Conservation (phyloP, 2,113 vertebrate species). For the Triplophysa tibetana region DNA sequence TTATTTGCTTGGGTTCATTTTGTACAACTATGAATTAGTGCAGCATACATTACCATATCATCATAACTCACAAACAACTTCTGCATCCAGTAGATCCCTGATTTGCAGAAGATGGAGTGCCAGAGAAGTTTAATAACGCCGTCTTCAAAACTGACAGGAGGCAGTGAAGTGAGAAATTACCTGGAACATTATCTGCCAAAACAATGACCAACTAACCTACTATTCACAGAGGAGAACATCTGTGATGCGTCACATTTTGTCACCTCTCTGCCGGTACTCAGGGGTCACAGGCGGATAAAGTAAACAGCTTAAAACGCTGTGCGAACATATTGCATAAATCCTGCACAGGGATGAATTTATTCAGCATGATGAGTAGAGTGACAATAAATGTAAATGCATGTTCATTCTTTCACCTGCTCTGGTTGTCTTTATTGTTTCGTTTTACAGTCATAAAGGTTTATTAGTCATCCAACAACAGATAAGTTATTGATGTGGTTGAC, state of each 20-base stretch:
- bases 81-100: neutral
- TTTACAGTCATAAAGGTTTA: neutral
- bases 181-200: constrained; percentile 36
- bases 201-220: neutral
- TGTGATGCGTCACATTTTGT: constrained; percentile 14
- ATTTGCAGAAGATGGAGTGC: constrained; percentile 9
- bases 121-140: neutral
- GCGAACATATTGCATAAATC: constrained; percentile 20
- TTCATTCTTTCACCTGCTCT: neutral
- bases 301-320: neutral
- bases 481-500: no score
- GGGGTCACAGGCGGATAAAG: neutral
- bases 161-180: constrained; percentile 35
- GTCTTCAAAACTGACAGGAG: constrained; percentile 27
- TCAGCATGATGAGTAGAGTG: neutral
- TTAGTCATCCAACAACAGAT: no score
- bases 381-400: neutral
- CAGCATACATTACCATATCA: neutral
- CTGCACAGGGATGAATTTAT: neutral
- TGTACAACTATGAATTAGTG: neutral
- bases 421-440: constrained; percentile 3
- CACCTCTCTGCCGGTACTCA: neutral
- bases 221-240: neutral
- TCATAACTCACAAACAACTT: neutral
- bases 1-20: neutral